Percentiles rank a stretch among this genome's conserved stretches.
Evolutionary conservation across 2,113 vertebrate genomes (phyloP).

Genomic region (Gadus chalcogrammus): DNA sequence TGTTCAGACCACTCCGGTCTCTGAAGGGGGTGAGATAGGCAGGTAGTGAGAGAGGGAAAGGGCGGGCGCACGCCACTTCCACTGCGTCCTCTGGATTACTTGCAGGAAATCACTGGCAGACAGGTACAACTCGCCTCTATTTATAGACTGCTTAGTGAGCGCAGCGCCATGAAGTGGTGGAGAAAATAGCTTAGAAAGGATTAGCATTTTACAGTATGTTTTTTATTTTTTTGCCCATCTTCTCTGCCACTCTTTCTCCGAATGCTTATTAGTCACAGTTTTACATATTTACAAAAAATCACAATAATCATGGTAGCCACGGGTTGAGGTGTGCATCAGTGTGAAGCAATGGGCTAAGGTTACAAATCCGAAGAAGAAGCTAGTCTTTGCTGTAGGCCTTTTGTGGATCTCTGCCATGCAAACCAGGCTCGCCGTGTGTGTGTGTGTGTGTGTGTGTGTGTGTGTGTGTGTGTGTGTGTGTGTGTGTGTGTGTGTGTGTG

Average conservation of each 20-base stretch:
- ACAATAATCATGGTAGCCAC: conserved; percentile 24
- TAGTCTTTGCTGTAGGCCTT: no score
- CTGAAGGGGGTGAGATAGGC: no score
- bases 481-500: no score
- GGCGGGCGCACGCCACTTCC: conserved; percentile 11
- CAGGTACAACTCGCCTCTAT: conserved; percentile 53
- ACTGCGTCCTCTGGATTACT: conserved; percentile 44
- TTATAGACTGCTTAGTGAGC: conserved; percentile 54
- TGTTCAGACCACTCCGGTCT: no score
- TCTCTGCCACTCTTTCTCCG: conserved; percentile 15
- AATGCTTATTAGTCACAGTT: conserved; percentile 20
- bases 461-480: no score
- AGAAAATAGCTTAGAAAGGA: conserved; percentile 43
- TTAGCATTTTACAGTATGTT: conserved; percentile 45
- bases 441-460: no score
- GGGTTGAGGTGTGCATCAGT: background rate
- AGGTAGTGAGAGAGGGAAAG: background rate
- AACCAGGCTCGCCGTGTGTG: no score
- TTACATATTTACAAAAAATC: background rate
- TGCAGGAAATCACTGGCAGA: conserved; percentile 40
- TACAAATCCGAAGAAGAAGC: no score
- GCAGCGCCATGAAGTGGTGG: conserved; percentile 32
- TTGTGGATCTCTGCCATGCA: no score
- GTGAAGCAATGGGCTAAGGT: no score
- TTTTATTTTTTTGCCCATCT: conserved; percentile 16